Evolutionary conservation across 1,140 invertebrate species (phyloP), one percentile per base, ranked within the genome.

Genomic region (Geopemphigus sp.): DNA sequence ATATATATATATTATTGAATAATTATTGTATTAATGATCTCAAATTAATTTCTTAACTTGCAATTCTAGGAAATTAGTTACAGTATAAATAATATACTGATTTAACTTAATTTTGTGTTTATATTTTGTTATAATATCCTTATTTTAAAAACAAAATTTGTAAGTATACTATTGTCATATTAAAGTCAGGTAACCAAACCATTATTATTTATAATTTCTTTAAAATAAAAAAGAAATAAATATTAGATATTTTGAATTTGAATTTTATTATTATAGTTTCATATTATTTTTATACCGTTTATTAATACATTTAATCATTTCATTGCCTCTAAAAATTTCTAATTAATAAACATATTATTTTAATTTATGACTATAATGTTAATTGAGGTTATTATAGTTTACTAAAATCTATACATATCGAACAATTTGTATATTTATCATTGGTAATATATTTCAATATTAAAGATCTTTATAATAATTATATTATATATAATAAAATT

Each of bases 111-210:
- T 72, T 12, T 54, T 3, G 24, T 54, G 8, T 54, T 53, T 29
- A 29, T 24, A 54, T 68, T 54, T n/a, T 29, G 29, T 54, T 54
- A 54, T 54, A 10, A 11, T 53, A 29, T 53, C 24, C 14, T 72
- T 29, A 54, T 26, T 72, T n/a, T 29, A 10, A 11, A 45, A 26
- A 70, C 14, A 53, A 15, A 4, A 39, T 50, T 6, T 14, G 68
- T 72, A 72, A 72, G 50, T 72, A 72, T 72, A 53, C 22, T 26
- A 70, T 26, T 19, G 29, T 68, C 12, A 1, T 14, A 68, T 68
- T 66, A 68, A 68, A 50, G 17, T 26, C 45, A 68, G 15, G 47
- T 50, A 68, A 68, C 12, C 29, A 66, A 63, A 19, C 29, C 29
- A 32, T 32, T 19, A 32, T 3, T 63, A 29, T 63, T 63, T 63